Base-by-base conservation (phyloP, 2,113 vertebrate genomes). In the Nycticebus coucang region DNA sequence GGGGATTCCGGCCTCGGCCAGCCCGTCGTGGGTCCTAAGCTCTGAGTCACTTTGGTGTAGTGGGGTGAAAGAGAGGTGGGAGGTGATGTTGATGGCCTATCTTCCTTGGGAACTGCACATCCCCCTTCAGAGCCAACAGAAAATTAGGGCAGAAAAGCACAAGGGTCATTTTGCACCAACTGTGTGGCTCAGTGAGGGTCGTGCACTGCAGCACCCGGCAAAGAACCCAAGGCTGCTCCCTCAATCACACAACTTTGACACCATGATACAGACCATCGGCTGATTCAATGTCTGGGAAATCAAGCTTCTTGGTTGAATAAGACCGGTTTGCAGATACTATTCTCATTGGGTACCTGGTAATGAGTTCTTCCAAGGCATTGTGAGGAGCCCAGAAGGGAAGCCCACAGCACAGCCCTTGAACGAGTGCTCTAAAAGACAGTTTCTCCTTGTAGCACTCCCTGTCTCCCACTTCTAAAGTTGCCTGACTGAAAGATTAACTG, bases 211-310 rank as follows among this genome's bases (percentile, higher is more conserved):
- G 28, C 2, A 17, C 7, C 14, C 1, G 12, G 45, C 62, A 60
- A 79, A 85, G 30, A 69, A 41, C 50, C n/a, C 66, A 21, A 79
- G 79, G 86, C 45, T 77, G 30, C 24, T 89, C 59, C 68, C 30
- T 55, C 26, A 78, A 26, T 30, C 68, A 53, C 55, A 50, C 1
- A 1, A 1, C n/a, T 53, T 95, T 53, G 35, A 19, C 15, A 68
- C 88, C 72, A 78, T 55, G 66, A 24, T 14, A 35, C 9, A 74
- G 86, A 74, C 59, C 64, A 75, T n/a, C n/a, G 74, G 59, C 66
- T 90, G 78, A 95, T 93, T 75, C 72, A 71, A 60, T 0, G 0
- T 94, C 90, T 45, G 91, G 89, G 78, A 95, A 93, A 64, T 37
- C 18, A 55, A 22, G 41, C 83, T 93, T 83, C 90, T 95, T 50